A percentile compares a stretch with the other conserved stretches of the same genome.
Evolutionary conservation across 2,113 vertebrate genomes (phyloP).

Genomic region (Tychaedon coryphoeus): DNA sequence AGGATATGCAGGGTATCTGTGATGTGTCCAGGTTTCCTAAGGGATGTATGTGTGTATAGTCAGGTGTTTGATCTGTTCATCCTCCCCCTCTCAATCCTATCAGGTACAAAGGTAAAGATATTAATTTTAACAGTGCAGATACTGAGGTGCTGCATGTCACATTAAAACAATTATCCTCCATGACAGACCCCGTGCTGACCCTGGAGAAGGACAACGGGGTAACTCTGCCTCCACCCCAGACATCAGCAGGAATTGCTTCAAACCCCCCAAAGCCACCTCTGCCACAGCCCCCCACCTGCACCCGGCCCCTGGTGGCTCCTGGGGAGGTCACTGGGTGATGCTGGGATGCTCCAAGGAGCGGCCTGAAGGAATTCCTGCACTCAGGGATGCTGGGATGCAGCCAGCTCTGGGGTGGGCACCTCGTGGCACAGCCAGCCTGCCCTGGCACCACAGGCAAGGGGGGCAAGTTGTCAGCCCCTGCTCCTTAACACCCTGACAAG

Average conservation of each 20-base stretch:
- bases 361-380: neutral
- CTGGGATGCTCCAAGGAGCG: neutral
- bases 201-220: accelerated
- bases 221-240: neutral
- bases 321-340: accelerated
- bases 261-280: neutral
- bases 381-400: accelerated
- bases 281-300: accelerated
- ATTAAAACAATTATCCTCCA: neutral
- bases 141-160: neutral
- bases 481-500: constrained; percentile 64
- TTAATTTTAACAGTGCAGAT: neutral
- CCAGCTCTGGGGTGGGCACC: neutral
- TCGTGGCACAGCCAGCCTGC: accelerated
- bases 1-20: neutral
- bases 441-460: neutral
- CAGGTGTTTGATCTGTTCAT: neutral
- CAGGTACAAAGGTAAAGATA: neutral
- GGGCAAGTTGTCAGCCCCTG: neutral
- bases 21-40: neutral
- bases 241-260: too few relatives aligned
- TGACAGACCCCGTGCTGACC: accelerated
- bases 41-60: neutral
- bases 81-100: neutral
- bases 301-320: accelerated